Base-by-base conservation (phyloP, 2,888 invertebrate species). In the Sepiola atlantica region DNA sequence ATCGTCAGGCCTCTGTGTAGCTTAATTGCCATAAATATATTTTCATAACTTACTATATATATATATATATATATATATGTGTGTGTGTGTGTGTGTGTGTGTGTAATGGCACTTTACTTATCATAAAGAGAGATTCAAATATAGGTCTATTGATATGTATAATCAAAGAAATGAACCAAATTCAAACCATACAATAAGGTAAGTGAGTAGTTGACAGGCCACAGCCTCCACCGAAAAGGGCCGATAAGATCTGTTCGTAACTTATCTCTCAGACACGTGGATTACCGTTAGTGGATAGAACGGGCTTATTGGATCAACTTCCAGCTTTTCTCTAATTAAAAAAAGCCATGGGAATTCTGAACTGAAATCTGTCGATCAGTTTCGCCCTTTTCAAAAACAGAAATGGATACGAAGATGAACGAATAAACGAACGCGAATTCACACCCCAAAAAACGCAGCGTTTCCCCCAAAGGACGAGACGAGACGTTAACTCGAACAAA, bases 251-350 rank as follows among this genome's bases (percentile, higher is more conserved):
- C 77, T n/a, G 77, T 77, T 77, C 28, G 77, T 77, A n/a, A 12
- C 77, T 77, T 77, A 77, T 77, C 28, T 77, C n/a, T 45, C 28
- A 77, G n/a, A n/a, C 28, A 77, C 77, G 14, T 10, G 77, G 24
- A 61, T 21, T 61, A 61, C 24, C 28, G 61, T 24, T 21, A 61
- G 21, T 20, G 61, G n/a, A n/a, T n/a, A n/a, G n/a, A n/a, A 77
- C n/a, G 77, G 28, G n/a, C 77, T 77, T 77, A 77, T 77, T 77
- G 77, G 77, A 77, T 77, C n/a, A 77, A 77, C 77, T n/a, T 77
- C n/a, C 10, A 77, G n/a, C n/a, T 77, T 61, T 61, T 77, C 77
- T n/a, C 77, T 77, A n/a, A 77, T 77, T 77, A 24, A n/a, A 12
- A 61, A 77, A 77, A 12, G 12, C n/a, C 77, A 14, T n/a, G 77